Base-by-base conservation (phyloP, 1,140 invertebrate species). In the Amyelois transitella region DNA sequence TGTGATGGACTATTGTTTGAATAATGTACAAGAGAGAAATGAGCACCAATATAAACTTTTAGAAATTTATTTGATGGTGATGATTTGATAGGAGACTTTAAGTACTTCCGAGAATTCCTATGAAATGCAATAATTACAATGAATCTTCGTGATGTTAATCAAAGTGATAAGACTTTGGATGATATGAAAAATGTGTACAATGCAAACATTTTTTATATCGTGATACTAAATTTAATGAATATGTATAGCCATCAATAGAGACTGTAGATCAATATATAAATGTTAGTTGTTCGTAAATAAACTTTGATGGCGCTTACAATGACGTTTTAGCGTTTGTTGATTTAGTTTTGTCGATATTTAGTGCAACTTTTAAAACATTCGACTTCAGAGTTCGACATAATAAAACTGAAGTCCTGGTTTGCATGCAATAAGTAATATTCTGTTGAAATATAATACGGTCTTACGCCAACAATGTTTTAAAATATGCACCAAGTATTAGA, bases 221-320 rank as follows among this genome's bases (percentile, higher is more conserved):
- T 64, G 45, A 65, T 50, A 58, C 45, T 62, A 32, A 53, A 59
- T 14, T 51, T 52, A 56, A 53, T 24, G 20, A 17, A 60, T 67
- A 64, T 56, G 57, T 64, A 66, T 80, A 81, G 77, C 51, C 58
- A 71, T 66, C 53, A 69, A 71, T 71, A 76, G 70, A 81, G 70
- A 76, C 64, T 75, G 69, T 84, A 84, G 77, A 66, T 77, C 70
- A 66, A 69, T 79, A 78, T 81, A 79, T 79, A 56, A 83, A 75
- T 81, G 72, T 81, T 81, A 78, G 79, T 72, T 68, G 71, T 80
- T 76, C 66, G 60, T 65, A 48, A 32, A 52, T 53, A 52, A 63
- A 71, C 45, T 64, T 38, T 63, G 66, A 75, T 81, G 66, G 66
- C 64, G 70, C 68, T 81, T 81, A 68, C 63, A 61, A 51, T 38